Evolutionary conservation across 2,888 invertebrate genomes (phyloP), one percentile per base, ranked within the genome.

Genomic region (Rambutsinella grinnellia): DNA sequence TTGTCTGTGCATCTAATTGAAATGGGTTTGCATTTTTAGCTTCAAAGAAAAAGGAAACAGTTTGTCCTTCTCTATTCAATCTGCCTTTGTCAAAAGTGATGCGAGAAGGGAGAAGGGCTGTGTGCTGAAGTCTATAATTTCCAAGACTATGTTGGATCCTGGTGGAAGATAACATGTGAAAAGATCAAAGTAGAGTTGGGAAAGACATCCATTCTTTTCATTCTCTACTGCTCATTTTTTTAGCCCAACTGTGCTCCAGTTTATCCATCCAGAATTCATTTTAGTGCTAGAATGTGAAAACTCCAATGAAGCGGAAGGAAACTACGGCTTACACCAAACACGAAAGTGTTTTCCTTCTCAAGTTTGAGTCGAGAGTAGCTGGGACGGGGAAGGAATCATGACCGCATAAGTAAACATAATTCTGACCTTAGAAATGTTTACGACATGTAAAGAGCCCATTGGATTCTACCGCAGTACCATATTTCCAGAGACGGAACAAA

Each of bases 171-270:
- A 24, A 27, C 54, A 54, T 19, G 15, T 8, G 3, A 17, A 19
- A 17, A 26, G 27, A 57, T 57, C 27, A 57, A 57, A 57, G 57
- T 10, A n/a, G 15, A 26, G 23, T 24, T 3, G n/a, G 24, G n/a
- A 3, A 54, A 24, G 13, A 57, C 27, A 17, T 57, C 23, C 46
- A 21, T 19, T 17, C 21, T 23, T 26, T 60, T 60, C 36, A 60
- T 46, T 21, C 46, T n/a, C 28, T 46, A 60, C 46, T 60, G 60
- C 36, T 60, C 46, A 60, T 17, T 60, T 60, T 36, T n/a, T n/a
- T n/a, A n/a, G n/a, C n/a, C n/a, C n/a, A n/a, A n/a, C n/a, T n/a
- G n/a, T n/a, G n/a, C n/a, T n/a, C n/a, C n/a, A n/a, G n/a, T n/a
- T n/a, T n/a, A n/a, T n/a, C n/a, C n/a, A n/a, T n/a, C n/a, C n/a